Evolutionary conservation across 2,797 vertebrate species (phyloP).

Genomic region (Anas capensis): DNA sequence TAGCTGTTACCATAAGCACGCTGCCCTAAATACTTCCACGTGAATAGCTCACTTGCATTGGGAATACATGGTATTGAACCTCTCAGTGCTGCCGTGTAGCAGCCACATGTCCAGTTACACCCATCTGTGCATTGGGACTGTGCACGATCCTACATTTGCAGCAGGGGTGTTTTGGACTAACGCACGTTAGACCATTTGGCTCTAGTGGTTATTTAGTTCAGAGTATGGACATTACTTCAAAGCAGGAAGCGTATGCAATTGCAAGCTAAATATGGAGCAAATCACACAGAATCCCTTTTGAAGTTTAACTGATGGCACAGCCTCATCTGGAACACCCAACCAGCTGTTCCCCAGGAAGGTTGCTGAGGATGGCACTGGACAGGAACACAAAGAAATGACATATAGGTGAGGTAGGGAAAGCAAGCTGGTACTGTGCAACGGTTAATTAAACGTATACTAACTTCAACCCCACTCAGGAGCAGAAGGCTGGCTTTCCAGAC

Average conservation of each 20-base stretch:
- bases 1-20: background rate
- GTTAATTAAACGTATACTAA: background rate
- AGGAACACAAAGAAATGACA: background rate
- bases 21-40: background rate
- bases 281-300: background rate
- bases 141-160: background rate
- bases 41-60: background rate
- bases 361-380: background rate
- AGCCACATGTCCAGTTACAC: background rate
- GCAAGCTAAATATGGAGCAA: background rate
- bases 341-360: background rate
- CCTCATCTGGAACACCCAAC: background rate
- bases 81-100: background rate
- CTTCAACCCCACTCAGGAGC: rapidly evolving
- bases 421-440: background rate
- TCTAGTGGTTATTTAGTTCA: background rate
- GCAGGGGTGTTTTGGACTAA: background rate
- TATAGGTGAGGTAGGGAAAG: background rate
- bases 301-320: background rate
- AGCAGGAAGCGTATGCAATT: background rate
- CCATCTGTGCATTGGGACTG: background rate
- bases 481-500: background rate
- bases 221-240: background rate
- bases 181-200: background rate
- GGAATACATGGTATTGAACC: background rate